Evolutionary conservation across 30 jellyfish, hydroid and myxozoan genomes (phyloP), one percentile per base, ranked within the genome.

Genomic region (Cassiopea andromeda): DNA sequence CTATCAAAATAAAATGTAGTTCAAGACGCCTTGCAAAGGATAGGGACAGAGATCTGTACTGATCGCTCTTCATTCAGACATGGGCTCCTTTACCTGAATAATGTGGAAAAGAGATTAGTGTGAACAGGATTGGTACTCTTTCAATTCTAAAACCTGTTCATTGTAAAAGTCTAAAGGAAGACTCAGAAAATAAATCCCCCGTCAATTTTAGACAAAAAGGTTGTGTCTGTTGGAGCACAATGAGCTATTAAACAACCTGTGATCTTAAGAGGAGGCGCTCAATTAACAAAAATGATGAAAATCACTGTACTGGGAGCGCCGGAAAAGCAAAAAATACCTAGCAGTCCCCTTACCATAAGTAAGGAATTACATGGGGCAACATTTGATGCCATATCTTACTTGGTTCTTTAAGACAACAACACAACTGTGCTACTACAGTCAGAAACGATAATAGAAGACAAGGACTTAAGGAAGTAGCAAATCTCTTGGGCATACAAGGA

Each of bases 151-250:
- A 14, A 2, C 73, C 15, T 6, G 7, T 64, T 16, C 6, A 64
- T 7, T 4, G 15, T 4, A 27, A 64, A 54, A 2, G 8, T 64
- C 43, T 64, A 14, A 5, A 17, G 73, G 19, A 13, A 17, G 15
- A 64, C 2, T 14, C 2, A 2, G 15, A 64, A 64, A 4, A 4
- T 5, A 17, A 7, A 12, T 14, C 79, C 79, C 79, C 79, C 79
- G 79, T 70, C 79, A 19, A 3, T n/a, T 64, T 12, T 54, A 70
- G 79, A 70, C 79, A 70, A 70, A 70, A 38, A 38, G 17, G 17
- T 4, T 10, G 18, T 50, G 57, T 5, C 54, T 70, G 18, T 5
- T 70, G 54, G 79, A 18, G 16, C 50, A 70, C 79, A 70, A 70
- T 70, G 27, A 43, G 50, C 27, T 70, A 7, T 27, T 70, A 43